phyloP scores from a whole-genome alignment of 2,113 vertebrate species.

The Thunnus thynnus region DNA sequence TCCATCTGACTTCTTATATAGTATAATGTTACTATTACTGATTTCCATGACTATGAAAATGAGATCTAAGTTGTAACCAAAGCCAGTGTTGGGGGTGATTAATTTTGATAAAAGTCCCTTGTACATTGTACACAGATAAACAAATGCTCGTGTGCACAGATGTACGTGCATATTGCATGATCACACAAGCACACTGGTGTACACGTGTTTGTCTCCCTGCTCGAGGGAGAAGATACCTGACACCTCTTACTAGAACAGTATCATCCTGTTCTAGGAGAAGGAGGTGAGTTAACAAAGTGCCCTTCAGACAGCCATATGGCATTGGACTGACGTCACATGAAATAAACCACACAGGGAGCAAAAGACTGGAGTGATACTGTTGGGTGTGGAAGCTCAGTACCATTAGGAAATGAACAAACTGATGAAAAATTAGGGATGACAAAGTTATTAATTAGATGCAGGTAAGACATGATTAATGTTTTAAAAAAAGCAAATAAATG shows the following conservation, averaged over 20 bases:
- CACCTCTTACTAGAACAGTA: not conserved
- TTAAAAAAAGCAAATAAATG: not conserved
- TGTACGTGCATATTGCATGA: not conserved
- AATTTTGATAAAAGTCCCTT: too few species aligned
- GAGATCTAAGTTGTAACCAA: too few species aligned
- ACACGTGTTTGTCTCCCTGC: not conserved
- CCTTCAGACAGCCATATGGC: conserved; percentile 31
- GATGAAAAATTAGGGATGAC: not conserved
- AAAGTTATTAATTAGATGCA: too few species aligned
- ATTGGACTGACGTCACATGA: conserved; percentile 20
- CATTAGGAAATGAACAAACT: not conserved
- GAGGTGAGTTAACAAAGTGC: conserved; percentile 29
- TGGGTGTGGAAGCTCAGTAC: not conserved
- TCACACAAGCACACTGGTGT: not conserved
- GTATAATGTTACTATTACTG: too few species aligned
- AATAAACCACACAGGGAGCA: not conserved
- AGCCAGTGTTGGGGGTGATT: too few species aligned
- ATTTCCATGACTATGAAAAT: too few species aligned
- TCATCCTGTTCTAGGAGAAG: conserved; percentile 1
- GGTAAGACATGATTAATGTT: not conserved
- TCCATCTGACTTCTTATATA: too few species aligned
- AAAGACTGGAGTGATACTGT: not conserved
- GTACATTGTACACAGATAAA: too few species aligned
- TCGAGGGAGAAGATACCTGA: conserved; percentile 7
- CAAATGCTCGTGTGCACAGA: not conserved